Conservation (phyloP, 2,888 invertebrate species). For the Ennomos fuscantarius region DNA sequence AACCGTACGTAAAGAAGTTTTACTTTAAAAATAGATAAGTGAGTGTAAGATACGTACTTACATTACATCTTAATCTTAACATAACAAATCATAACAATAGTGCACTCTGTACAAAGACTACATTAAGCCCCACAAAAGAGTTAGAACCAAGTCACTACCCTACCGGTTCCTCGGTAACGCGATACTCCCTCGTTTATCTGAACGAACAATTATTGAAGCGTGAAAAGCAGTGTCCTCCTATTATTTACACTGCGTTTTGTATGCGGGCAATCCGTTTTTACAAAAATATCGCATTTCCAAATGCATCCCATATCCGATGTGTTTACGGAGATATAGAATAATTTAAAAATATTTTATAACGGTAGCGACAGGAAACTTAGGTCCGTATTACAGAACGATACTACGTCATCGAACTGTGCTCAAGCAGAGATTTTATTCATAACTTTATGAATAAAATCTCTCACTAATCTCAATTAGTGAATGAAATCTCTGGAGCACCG, state of each 20-base stretch:
- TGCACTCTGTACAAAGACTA: conserved; percentile 34
- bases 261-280: conserved; percentile 80
- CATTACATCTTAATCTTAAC: conserved; percentile 24
- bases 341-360: background rate
- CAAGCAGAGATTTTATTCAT: too few species aligned
- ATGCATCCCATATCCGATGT: conserved; percentile 26
- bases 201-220: conserved; percentile 86
- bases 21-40: too few species aligned
- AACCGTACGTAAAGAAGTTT: too few species aligned
- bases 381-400: too few species aligned
- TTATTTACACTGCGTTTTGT: conserved; percentile 83
- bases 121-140: conserved; percentile 63
- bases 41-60: too few species aligned
- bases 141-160: conserved; percentile 65
- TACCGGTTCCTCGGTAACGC: conserved; percentile 71
- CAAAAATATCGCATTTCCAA: conserved; percentile 81
- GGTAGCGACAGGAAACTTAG: background rate
- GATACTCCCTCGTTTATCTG: conserved; percentile 82
- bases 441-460: background rate
- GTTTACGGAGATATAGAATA: background rate
- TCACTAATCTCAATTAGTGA: conserved; percentile 7
- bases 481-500: too few species aligned
- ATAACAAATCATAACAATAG: conserved; percentile 40
- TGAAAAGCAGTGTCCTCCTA: conserved; percentile 84
- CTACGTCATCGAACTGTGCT: too few species aligned